Percentiles rank a stretch among this genome's conserved stretches.
Conservation (phyloP, 2,113 vertebrate species). For the Centrocercus urophasianus region DNA sequence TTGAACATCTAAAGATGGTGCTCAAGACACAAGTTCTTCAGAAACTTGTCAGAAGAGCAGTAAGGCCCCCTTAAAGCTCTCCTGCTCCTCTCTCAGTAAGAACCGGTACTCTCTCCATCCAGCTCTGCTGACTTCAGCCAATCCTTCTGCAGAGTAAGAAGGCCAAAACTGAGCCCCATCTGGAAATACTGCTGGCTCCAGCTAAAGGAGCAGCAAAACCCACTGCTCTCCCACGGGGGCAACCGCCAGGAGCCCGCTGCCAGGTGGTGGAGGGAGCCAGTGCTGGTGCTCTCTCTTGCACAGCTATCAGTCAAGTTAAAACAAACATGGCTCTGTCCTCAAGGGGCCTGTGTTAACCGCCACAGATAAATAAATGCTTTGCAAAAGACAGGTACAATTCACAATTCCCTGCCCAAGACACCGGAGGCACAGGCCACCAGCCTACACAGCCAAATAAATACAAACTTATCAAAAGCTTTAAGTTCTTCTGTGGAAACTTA, state of each 20-base stretch:
- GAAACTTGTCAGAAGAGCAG: neutral
- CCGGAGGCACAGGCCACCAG: neutral
- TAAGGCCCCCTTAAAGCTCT: neutral
- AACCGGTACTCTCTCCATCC: neutral
- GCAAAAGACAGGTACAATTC: neutral
- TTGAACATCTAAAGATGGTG: neutral
- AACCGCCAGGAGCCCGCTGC: rapidly evolving
- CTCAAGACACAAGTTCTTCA: neutral
- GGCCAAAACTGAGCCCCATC: neutral
- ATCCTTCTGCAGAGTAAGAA: neutral
- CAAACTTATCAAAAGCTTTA: neutral
- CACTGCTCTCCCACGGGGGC: neutral
- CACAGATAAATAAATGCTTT: neutral
- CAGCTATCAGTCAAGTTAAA: neutral
- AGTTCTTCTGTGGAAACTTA: neutral
- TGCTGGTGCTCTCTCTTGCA: neutral
- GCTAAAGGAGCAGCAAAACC: neutral
- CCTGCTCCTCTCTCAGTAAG: neutral
- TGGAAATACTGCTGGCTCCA: neutral
- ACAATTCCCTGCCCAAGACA: neutral
- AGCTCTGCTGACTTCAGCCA: neutral
- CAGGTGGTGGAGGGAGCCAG: rapidly evolving
- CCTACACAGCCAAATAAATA: neutral
- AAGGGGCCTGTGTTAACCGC: neutral
- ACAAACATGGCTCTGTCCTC: neutral